Conservation (phyloP, 2,888 invertebrate genomes). For the Erebia epiphron region DNA sequence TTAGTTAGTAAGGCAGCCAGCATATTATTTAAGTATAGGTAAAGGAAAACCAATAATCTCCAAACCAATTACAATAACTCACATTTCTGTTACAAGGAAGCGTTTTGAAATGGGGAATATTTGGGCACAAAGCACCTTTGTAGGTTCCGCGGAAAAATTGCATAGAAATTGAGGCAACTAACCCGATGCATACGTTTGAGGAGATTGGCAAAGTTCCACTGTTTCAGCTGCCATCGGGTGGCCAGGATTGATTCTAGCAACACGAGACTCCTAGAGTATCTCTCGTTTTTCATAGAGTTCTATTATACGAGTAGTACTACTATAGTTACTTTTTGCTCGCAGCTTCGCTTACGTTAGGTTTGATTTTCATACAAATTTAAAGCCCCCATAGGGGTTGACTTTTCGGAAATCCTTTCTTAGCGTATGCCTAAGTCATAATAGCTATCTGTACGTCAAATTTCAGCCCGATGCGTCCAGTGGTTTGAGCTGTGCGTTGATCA, state of each 20-base stretch:
- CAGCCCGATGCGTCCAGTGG: too few relatives aligned
- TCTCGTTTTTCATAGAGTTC: not conserved
- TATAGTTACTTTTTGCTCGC: too few relatives aligned
- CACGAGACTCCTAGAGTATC: not conserved
- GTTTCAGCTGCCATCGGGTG: constrained; percentile 48
- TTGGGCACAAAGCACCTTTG: constrained; percentile 29
- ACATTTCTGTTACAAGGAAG: not conserved
- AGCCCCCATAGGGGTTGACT: too few relatives aligned
- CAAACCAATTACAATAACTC: constrained; percentile 26
- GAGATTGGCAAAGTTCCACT: constrained; percentile 65
- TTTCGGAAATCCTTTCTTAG: too few relatives aligned
- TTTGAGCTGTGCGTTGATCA: too few relatives aligned
- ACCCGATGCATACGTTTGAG: constrained; percentile 31
- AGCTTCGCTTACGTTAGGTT: too few relatives aligned
- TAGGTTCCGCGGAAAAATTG: constrained; percentile 34
- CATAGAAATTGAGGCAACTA: constrained; percentile 38
- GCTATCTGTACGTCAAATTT: too few relatives aligned
- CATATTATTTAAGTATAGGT: not conserved
- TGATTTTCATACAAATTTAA: too few relatives aligned
- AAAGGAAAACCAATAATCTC: not conserved
- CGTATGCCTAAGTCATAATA: too few relatives aligned
- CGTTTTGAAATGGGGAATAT: constrained; percentile 29
- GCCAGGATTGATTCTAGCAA: not conserved
- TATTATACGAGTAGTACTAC: too few relatives aligned
- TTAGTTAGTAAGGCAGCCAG: too few relatives aligned